Conservation (phyloP, 2,113 vertebrate genomes). For the Cryptomyrus ogoouensis region DNA sequence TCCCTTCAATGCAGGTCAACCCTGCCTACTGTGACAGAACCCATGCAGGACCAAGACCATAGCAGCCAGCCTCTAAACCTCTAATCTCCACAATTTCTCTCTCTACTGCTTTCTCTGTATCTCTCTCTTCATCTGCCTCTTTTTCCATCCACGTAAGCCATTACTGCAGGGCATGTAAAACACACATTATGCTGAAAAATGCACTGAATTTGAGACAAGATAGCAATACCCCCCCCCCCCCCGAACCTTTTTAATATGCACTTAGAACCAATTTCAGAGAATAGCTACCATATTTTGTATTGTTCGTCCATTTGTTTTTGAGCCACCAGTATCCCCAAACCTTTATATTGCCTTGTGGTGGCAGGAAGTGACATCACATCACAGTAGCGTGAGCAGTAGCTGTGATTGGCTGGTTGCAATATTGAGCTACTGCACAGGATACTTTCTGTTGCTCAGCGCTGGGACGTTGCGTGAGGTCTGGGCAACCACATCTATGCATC, state of each 20-base stretch:
- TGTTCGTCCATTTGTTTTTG: not conserved
- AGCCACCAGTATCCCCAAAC: not conserved
- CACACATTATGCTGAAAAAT: conserved; percentile 4
- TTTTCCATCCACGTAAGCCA: not conserved
- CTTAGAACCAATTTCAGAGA: not conserved
- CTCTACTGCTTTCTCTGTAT: not conserved
- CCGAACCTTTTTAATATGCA: not conserved
- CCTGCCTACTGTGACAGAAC: conserved; percentile 45
- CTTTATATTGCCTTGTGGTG: not conserved
- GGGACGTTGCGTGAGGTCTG: not conserved
- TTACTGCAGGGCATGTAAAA: not conserved
- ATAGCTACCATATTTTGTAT: not conserved
- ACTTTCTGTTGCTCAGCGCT: not conserved
- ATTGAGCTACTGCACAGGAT: not conserved
- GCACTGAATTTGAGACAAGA: not conserved
- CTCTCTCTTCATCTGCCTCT: not conserved
- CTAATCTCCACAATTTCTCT: not conserved
- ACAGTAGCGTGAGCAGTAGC: not conserved
- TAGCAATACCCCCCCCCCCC: not conserved
- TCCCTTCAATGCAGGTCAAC: conserved; percentile 33
- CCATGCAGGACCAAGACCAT: conserved; percentile 55
- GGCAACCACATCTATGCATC: not conserved
- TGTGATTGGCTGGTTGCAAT: not conserved
- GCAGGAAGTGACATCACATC: not conserved
- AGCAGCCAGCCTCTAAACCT: conserved; percentile 4